Base-by-base conservation (phyloP, 2,113 vertebrate genomes). In the Xenotilapia caudafasciata region DNA sequence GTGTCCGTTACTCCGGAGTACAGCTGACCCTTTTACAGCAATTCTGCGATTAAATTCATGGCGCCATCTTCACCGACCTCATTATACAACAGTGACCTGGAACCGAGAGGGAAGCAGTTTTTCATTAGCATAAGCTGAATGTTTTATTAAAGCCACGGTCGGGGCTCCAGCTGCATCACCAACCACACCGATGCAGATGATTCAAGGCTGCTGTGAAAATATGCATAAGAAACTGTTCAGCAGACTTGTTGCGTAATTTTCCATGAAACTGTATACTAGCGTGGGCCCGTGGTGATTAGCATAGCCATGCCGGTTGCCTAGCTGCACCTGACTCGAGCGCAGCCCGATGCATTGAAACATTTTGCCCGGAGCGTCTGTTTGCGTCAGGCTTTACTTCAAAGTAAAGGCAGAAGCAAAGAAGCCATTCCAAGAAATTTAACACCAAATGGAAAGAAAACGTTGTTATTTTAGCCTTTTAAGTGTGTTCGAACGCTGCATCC, bases 21-120 rank as follows among this genome's bases (percentile, higher is more conserved):
- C 49, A 55, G 62, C 38, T 86, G 80, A 92, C 31, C 77, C 23
- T 82, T 90, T 84, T 77, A 83, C 83, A 85, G 40, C 58, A 83
- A 7, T 80, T 91, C 38, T 55, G 80, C 70, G 89, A 87, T 92
- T 90, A 87, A 82, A 89, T 77, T 79, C 70, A 81, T 10, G 21
- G 15, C 58, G 38, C 82, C 55, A 62, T 86, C 80, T 84, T 92
- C 80, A 88, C 86, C 70, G 8, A 80, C 75, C 90, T 93, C 92
- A 93, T 92, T 93, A 89, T 93, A 84, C 83, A 75, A 80, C 23
- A 83, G 33, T 93, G 88, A 91, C 89, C 90, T 85, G 86, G 83
- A 89, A 84, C 88, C 11, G 26, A 84, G 84, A 79, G 84, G 83
- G 79, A 73, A 68, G 84, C 62, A 31, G 19, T 75, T 88, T 77